Base-by-base conservation (phyloP, 2,888 invertebrate species). In the Electrophaes corylata region DNA sequence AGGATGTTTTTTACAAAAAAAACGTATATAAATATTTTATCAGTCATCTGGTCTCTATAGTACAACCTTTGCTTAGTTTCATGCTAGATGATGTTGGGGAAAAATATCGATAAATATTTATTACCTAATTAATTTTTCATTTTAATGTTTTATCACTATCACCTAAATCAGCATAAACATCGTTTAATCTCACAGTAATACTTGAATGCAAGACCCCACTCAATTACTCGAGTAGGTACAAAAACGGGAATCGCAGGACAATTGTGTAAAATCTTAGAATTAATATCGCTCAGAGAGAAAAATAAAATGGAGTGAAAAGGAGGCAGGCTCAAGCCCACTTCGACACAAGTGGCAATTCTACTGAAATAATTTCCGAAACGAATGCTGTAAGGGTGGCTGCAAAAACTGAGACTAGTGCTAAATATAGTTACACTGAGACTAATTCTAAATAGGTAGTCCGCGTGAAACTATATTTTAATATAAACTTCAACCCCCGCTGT, bases 281-380 rank as follows among this genome's bases (percentile, higher is more conserved):
- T 65, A 67, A 67, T 67, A 65, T 60, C 60, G 58, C 60, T 60
- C 56, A 58, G 57, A 23, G 52, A 45, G 53, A 57, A 63, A 66
- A 66, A 65, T 63, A 60, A 65, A 65, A 62, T 58, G 57, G 60
- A 67, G 67, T 61, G 57, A 61, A 65, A 61, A 65, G 62, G 64
- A 68, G 64, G 67, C 66, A 64, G 65, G 67, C 66, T 67, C 65
- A 64, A 67, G 71, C 72, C 73, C 69, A 70, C 82, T 79, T 62
- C 65, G 73, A 64, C 71, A 66, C 75, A 67, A 83, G 83, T 76
- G 85, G 82, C 80, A 81, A 83, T 84, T 71, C 73, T 71, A 75
- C 76, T 81, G 73, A 83, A 83, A 84, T 84, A 76, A 82, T 82
- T 83, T 81, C 79, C 75, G 71, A 76, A 78, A 71, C 66, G 77